Percentiles rank a stretch among this genome's conserved stretches.
Evolutionary conservation across 2,888 invertebrate species (phyloP).

Genomic region (Oligia strigilis): DNA sequence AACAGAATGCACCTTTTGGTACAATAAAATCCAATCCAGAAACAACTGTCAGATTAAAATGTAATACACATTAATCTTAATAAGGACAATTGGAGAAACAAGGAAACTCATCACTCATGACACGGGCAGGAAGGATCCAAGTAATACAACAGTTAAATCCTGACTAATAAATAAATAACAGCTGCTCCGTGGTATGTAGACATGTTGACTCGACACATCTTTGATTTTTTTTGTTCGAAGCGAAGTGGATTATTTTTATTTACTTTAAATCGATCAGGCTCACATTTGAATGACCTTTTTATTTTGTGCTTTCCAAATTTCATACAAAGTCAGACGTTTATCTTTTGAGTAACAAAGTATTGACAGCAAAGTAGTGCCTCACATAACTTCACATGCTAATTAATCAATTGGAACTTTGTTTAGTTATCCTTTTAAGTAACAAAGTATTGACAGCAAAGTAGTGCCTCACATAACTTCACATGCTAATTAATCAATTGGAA

Average conservation of each 20-base stretch:
- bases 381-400: background rate
- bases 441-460: background rate
- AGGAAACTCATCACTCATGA: background rate
- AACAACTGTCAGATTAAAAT: background rate
- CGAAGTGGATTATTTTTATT: slow-evolving; percentile 41
- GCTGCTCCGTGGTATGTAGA: slow-evolving; percentile 28
- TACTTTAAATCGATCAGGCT: slow-evolving; percentile 38
- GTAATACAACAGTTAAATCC: slow-evolving; percentile 21
- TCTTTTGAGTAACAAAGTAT: background rate
- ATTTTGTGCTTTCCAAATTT: background rate
- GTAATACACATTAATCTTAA: background rate
- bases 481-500: too few relatives aligned
- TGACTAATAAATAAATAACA: slow-evolving; percentile 16
- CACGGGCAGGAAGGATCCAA: background rate
- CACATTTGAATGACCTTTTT: slow-evolving; percentile 16
- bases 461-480: background rate
- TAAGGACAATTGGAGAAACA: background rate
- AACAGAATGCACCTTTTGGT: background rate
- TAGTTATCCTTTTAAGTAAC: background rate
- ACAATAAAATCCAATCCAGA: background rate
- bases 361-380: too few relatives aligned
- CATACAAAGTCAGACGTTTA: background rate
- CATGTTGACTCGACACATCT: slow-evolving; percentile 36
- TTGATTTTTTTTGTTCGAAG: slow-evolving; percentile 28
- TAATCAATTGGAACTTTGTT: background rate